Evolutionary conservation across 92 coral and sea anemone species (phyloP), one percentile per base, ranked within the genome.

Genomic region (Epizoanthus stellaris): DNA sequence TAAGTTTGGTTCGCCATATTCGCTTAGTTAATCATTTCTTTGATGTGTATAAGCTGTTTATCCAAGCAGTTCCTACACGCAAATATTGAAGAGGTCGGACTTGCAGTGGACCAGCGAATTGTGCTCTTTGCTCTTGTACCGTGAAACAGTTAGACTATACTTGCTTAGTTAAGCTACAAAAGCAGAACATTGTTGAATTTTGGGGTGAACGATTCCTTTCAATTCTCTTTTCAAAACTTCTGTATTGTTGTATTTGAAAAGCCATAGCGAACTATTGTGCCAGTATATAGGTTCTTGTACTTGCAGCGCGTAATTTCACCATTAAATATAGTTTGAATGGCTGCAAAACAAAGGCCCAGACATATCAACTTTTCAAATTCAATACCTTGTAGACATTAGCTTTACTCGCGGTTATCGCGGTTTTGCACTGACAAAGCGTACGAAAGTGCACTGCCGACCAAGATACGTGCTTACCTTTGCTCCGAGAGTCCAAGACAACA

Each of bases 171-270:
- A n/a, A 62, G 70, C 70, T 73, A 92, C 95, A 92, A 94, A 85
- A 76, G 84, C 36, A 73, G 52, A 82, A 87, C 91, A 89, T 82
- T 92, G 95, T 89, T 84, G 71, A 87, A 71, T 86, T 88, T 75
- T 87, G 87, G 91, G 86, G 93, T 93, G 82, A 93, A 87, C 92
- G 94, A 88, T 86, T 86, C 92, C 90, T 87, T 90, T 92, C 90
- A 94, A 94, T 87, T 94, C 67, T 59, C 93, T 87, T 89, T 91
- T 85, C 91, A 94, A 94, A 85, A 86, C 70, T 40, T 56, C 81
- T 80, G 92, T 81, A 94, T 80, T 94, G 98, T 92, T 87, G 84
- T 87, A 88, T 88, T 92, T 89, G 81, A 87, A 75, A 81, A 89
- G 66, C 82, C 89, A 87, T 92, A 94, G 94, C 86, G 85, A 68